Conservation (phyloP, 1,140 invertebrate genomes). For the Euura saliciscinereae region DNA sequence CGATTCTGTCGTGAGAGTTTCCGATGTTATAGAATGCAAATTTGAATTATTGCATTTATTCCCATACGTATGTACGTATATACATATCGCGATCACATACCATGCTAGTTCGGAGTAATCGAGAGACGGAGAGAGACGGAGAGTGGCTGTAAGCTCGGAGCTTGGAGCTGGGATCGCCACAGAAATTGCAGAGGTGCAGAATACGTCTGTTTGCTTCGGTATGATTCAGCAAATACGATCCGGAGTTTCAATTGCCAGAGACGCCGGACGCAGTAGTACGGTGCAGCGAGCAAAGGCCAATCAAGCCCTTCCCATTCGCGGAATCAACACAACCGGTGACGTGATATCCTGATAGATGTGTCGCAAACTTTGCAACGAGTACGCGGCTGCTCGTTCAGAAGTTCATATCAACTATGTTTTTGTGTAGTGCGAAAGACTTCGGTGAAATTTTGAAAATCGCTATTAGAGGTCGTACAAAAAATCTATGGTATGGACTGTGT, state of each 20-base stretch:
- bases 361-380: too few species aligned
- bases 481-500: too few species aligned
- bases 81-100: too few species aligned
- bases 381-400: too few species aligned
- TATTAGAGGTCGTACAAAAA: too few species aligned
- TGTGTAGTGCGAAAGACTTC: too few species aligned
- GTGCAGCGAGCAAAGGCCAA: neutral
- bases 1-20: neutral
- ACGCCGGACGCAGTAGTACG: neutral
- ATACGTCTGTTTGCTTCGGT: neutral
- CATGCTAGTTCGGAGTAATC: neutral
- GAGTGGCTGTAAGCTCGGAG: neutral
- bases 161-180: neutral
- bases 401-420: too few species aligned
- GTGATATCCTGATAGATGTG: too few species aligned
- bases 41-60: neutral
- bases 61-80: too few species aligned
- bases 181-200: neutral
- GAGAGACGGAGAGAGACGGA: neutral
- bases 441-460: too few species aligned
- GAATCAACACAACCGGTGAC: neutral
- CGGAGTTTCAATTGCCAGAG: neutral
- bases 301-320: neutral
- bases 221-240: slow-evolving; percentile 5
- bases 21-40: neutral